These are phyloP conservation scores for Diadema setosum DNA, from an alignment of 35 echinoderm and acorn worm species.

Conservation along the genomic window DNA sequence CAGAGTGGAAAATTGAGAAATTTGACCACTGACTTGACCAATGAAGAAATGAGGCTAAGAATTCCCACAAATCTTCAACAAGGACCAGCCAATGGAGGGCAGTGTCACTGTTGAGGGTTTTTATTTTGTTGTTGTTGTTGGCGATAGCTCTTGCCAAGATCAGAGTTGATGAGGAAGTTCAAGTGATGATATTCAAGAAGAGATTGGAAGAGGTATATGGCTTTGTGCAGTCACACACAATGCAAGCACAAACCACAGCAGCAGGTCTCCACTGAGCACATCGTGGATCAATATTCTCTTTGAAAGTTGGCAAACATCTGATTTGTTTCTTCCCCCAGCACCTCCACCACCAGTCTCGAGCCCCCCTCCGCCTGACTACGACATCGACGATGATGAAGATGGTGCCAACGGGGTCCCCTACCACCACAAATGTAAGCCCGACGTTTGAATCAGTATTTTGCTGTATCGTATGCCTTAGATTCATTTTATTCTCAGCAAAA, in stretches of 20 bases:
- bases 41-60: too few relatives aligned
- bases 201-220: not conserved
- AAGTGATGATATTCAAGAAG: too few relatives aligned
- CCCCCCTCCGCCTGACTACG: constrained; percentile 83
- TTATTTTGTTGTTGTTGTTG: too few relatives aligned
- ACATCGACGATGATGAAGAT: constrained; percentile 35
- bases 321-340: constrained; percentile 24
- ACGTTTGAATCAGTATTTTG: too few relatives aligned
- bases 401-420: constrained; percentile 55
- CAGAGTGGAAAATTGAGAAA: too few relatives aligned
- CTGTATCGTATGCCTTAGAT: not conserved
- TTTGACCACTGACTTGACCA: too few relatives aligned
- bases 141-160: too few relatives aligned
- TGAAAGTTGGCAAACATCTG: not conserved
- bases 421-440: constrained; percentile 79
- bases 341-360: constrained; percentile 68
- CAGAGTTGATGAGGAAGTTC: too few relatives aligned
- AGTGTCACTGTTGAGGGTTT: too few relatives aligned
- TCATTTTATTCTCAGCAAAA: too few relatives aligned
- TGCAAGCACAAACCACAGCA: not conserved
- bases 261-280: not conserved
- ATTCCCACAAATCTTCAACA: too few relatives aligned
- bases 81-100: too few relatives aligned
- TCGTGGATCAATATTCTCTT: not conserved
- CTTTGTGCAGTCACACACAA: not conserved